Evolutionary conservation across 2,888 invertebrate species (phyloP).

Genomic region (Dyspetes luteomarginatus): DNA sequence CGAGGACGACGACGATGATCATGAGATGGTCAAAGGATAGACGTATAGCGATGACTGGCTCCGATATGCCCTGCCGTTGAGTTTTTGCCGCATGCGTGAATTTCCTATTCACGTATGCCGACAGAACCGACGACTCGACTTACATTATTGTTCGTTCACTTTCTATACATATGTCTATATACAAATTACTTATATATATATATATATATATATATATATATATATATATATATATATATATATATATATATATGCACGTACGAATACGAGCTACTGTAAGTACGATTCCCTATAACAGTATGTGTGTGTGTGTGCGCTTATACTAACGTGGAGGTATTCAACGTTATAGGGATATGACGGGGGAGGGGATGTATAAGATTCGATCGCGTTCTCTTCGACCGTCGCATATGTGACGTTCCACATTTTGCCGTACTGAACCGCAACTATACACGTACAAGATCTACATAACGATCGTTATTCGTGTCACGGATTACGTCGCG

Average conservation of each 20-base stretch:
- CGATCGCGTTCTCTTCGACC: constrained; percentile 55
- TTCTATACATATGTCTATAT: neutral
- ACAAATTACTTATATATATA: neutral
- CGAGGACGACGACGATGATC: constrained; percentile 5
- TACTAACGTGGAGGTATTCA: constrained; percentile 39
- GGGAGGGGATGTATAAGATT: constrained; percentile 38
- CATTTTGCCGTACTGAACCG: constrained; percentile 55
- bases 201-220: neutral
- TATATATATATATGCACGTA: neutral
- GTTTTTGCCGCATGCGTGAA: constrained; percentile 46
- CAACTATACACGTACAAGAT: constrained; percentile 24
- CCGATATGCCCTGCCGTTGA: constrained; percentile 6
- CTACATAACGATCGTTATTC: constrained; percentile 63
- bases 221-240: neutral
- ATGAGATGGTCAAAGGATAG: constrained; percentile 22
- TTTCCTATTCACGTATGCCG: constrained; percentile 41
- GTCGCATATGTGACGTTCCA: constrained; percentile 59
- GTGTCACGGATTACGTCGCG: constrained; percentile 63
- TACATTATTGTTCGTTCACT: constrained; percentile 19
- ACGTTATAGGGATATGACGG: constrained; percentile 39
- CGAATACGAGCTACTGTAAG: constrained; percentile 10
- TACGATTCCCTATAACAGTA: constrained; percentile 24
- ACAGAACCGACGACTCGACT: constrained; percentile 18
- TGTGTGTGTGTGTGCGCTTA: neutral
- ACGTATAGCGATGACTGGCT: constrained; percentile 35